Evolutionary conservation across 1,140 invertebrate species (phyloP).

Genomic region (Anastatus disparis): DNA sequence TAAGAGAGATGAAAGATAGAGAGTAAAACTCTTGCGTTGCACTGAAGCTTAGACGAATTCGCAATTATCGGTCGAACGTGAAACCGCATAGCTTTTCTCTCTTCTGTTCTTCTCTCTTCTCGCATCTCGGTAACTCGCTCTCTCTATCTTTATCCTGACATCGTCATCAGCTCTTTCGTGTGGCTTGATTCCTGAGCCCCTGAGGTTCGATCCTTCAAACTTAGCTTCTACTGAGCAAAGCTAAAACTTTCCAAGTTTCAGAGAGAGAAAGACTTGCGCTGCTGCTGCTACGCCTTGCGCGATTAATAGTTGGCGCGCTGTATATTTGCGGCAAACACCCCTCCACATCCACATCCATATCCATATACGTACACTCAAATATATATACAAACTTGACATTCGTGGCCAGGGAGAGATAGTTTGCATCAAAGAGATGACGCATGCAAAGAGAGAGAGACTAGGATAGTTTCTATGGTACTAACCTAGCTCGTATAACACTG

Average conservation of each 20-base stretch:
- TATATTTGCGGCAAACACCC: not conserved
- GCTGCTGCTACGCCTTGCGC: slow-evolving; percentile 33
- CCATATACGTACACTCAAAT: not conserved
- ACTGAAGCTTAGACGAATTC: not conserved
- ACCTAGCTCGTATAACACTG: slow-evolving; percentile 62
- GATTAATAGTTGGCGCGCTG: slow-evolving; percentile 55
- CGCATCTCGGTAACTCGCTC: no score
- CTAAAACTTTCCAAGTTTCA: no score
- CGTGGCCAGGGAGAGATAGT: slow-evolving; percentile 34
- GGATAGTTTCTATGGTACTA: no score
- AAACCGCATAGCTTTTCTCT: not conserved
- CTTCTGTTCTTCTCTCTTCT: not conserved
- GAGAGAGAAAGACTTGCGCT: no score
- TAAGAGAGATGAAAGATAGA: no score
- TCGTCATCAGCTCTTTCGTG: slow-evolving; percentile 43
- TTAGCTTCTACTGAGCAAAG: no score
- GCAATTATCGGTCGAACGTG: slow-evolving; percentile 10
- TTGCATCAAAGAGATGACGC: no score
- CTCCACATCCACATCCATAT: not conserved
- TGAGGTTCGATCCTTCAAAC: slow-evolving; percentile 39
- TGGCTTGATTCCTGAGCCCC: slow-evolving; percentile 46
- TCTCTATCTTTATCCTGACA: no score
- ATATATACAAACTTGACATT: not conserved
- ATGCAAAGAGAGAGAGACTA: no score
- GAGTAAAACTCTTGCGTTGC: not conserved